A percentile compares a stretch with the other conserved stretches of the same genome.
phyloP scores from a whole-genome alignment of 1,140 invertebrate genomes.

The Medauroidea extradentata region DNA sequence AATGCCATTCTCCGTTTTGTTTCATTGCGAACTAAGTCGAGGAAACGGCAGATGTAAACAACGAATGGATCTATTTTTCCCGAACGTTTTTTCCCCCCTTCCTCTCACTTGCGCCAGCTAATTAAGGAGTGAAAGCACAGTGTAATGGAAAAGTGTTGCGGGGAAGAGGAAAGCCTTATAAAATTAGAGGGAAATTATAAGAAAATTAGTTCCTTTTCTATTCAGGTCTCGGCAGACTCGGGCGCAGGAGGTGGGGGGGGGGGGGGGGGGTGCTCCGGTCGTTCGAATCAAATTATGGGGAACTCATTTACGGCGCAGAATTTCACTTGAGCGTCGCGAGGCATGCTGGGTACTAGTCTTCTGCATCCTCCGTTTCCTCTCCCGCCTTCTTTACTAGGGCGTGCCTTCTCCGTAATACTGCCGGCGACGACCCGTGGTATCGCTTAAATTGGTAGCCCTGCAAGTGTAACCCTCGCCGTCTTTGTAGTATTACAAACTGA shows the following conservation, averaged over 20 bases:
- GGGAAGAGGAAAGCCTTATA: conserved; percentile 4
- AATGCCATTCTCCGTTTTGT: neutral
- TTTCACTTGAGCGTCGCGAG: too few relatives aligned
- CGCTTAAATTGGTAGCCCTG: too few relatives aligned
- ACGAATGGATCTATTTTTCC: neutral
- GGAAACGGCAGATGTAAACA: too few relatives aligned
- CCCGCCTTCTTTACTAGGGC: too few relatives aligned
- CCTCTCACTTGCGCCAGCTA: neutral
- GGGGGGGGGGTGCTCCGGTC: neutral
- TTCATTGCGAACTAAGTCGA: too few relatives aligned
- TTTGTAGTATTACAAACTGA: too few relatives aligned
- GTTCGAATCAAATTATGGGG: conserved; percentile 10
- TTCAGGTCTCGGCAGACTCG: neutral
- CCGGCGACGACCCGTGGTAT: too few relatives aligned
- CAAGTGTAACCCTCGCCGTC: too few relatives aligned
- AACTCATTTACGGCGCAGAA: neutral
- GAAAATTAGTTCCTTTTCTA: conserved; percentile 8
- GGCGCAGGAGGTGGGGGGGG: too few relatives aligned
- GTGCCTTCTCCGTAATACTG: too few relatives aligned
- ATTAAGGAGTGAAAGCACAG: conserved; percentile 4
- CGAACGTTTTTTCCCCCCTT: neutral
- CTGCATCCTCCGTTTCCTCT: too few relatives aligned
- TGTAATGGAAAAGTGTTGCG: neutral
- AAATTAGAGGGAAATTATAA: conserved; percentile 10
- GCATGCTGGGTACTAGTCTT: too few relatives aligned